These are phyloP conservation scores for Pagetopsis macropterus DNA, from an alignment of 2,797 vertebrate species.

Conservation along the genomic window DNA sequence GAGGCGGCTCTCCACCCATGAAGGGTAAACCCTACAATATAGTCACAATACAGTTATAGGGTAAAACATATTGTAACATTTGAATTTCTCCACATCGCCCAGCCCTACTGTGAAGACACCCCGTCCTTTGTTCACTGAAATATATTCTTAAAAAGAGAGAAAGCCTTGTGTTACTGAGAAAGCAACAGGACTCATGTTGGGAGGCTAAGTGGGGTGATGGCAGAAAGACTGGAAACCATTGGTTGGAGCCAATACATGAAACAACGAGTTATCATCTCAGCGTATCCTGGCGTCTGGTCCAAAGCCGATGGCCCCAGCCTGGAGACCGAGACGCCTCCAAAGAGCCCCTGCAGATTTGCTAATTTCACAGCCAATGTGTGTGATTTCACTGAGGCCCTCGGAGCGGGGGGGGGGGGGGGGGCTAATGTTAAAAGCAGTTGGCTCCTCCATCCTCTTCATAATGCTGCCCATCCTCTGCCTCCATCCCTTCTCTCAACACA, in stretches of 20 bases:
- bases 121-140: slow-evolving; percentile 2
- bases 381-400: slow-evolving; percentile 41
- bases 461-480: slow-evolving; percentile 15
- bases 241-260: slow-evolving; percentile 21
- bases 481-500: slow-evolving; percentile 26
- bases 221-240: slow-evolving; percentile 8
- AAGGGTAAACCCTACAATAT: too few relatives aligned
- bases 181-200: slow-evolving; percentile 6
- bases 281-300: not conserved
- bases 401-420: not conserved
- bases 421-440: slow-evolving; percentile 52
- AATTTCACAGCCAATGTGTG: slow-evolving; percentile 62
- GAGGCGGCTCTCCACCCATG: too few relatives aligned
- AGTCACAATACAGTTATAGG: too few relatives aligned
- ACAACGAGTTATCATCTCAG: slow-evolving; percentile 7
- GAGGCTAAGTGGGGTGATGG: slow-evolving; percentile 30
- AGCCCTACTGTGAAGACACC: not conserved
- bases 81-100: too few relatives aligned
- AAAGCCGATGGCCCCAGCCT: slow-evolving; percentile 41
- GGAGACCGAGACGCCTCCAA: slow-evolving; percentile 24
- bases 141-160: slow-evolving; percentile 10
- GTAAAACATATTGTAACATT: too few relatives aligned
- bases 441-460: slow-evolving; percentile 23
- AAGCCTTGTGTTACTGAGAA: not conserved
- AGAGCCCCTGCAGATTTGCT: slow-evolving; percentile 56